phyloP scores from a whole-genome alignment of 2,797 vertebrate species.

The Phataginus tricuspis region DNA sequence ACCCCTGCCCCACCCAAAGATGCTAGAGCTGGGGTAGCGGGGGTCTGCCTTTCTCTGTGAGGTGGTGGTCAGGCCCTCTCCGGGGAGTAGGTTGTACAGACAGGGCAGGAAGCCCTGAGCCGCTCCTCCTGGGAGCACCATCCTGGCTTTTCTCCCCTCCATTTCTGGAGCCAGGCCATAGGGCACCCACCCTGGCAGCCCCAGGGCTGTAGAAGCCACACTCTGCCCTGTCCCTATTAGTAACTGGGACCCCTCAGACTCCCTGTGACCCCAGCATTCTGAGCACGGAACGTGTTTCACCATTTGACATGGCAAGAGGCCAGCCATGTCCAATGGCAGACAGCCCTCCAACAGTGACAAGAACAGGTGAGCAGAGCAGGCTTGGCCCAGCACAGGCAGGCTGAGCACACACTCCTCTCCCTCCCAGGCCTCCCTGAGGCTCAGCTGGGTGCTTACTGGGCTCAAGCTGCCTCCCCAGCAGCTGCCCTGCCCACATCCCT shows the following conservation, averaged over 20 bases:
- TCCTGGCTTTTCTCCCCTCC: neutral
- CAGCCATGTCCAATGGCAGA: neutral
- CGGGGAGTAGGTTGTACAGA: neutral
- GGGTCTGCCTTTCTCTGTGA: no score
- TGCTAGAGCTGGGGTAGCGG: neutral
- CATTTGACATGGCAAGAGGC: neutral
- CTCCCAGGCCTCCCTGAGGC: neutral
- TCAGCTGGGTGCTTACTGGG: no score
- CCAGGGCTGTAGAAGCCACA: fast-evolving
- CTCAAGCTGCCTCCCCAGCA: no score
- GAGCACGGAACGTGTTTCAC: neutral
- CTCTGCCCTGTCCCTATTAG: neutral
- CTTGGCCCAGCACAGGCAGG: neutral
- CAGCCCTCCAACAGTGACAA: fast-evolving
- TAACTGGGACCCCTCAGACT: neutral
- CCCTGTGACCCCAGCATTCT: neutral
- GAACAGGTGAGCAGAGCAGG: fast-evolving
- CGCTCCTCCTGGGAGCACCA: neutral
- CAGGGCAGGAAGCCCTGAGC: neutral
- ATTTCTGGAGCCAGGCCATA: neutral
- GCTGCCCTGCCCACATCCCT: no score
- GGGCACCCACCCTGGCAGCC: neutral
- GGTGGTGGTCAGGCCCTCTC: neutral
- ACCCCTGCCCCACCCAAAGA: neutral
- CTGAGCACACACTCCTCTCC: neutral